Base-by-base conservation (phyloP, 2,888 invertebrate genomes). In the Hypena proboscidalis region DNA sequence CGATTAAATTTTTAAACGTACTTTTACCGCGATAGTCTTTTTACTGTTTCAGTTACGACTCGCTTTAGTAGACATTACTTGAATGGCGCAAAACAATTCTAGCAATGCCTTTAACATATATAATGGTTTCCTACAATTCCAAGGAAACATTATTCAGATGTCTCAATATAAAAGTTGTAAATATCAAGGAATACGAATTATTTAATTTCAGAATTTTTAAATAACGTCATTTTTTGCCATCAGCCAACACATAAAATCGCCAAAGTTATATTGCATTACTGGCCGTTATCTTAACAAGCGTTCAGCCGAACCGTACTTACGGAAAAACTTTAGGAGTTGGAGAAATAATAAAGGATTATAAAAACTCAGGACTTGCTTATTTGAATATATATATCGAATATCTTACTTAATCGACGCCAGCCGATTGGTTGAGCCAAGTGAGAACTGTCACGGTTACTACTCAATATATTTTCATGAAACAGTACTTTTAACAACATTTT, bases 391-490 rank as follows among this genome's bases (percentile, higher is more conserved):
- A 63, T 69, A 73, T 77, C 70, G 70, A 72, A 78, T 77, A 77
- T 72, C 70, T 76, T 73, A 77, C 64, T 77, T 79, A 74, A 80
- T 80, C 70, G 71, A 69, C 63, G 63, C 43, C 68, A 70, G 70
- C 63, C 70, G 70, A 76, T 79, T 74, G 81, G 77, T 63, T 70
- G 68, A 53, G n/a, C 31, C 57, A 69, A 79, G 76, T 77, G 73
- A 74, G 76, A 80, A 81, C 66, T 80, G 78, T 80, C 81, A 73
- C 70, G 58, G 77, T 77, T 70, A 78, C 74, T 74, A 67, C 73
- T 61, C 70, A 70, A 74, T 81, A 76, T 79, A 74, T 79, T 79
- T 67, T 69, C 70, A 78, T 81, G 74, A 77, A 77, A 72, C 68
- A 63, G 72, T 70, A 63, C 58, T 70, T 72, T 79, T 70, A 63